Evolutionary conservation across 2,113 vertebrate species (phyloP), one percentile per base, ranked within the genome.

Genomic region (Catharus fuscescens): DNA sequence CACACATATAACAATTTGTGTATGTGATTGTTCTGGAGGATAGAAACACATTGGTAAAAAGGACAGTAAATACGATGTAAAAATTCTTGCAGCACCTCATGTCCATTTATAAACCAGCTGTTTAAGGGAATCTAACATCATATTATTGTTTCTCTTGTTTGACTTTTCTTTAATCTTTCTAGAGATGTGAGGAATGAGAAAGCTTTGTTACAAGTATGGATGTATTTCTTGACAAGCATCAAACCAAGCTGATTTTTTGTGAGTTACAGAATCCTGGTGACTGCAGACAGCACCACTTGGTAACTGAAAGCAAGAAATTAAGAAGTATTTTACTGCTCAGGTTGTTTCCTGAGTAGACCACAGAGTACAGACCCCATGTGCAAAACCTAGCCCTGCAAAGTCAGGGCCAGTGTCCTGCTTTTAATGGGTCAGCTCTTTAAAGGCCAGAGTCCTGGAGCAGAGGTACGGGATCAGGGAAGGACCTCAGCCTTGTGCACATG

Each of bases 401-500:
- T 7, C 26, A 80, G 23, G 23, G 8, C 5, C 3, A 26, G 26
- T 17, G 38, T 32, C 21, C 7, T 62, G 48, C 38, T 38, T 54
- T 72, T 32, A 17, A 25, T 32, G 21, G 13, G 3, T 23, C 26
- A 26, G 23, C 17, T 60, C 42, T 25, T 32, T 25, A 23, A 40
- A 3, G 4, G 25, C 2, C 25, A 6, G 0, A 18, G 50, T 38
- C 44, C 26, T 40, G 45, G 47, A 4, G 18, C 44, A 76, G 50
- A 67, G 24, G 25, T 23, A 6, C 24, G 71, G 80, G 42, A 69
- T 34, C 32, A 29, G 53, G 40, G 59, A 44, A 48, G 34, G 44
- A 53, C 2, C 1, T 44, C 4, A 5, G 16, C 10, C 21, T 61
- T 45, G 6, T 31, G 15, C 31, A 10, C 0, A 0, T 18, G 42